These are phyloP conservation scores for Ochlodes sylvanus DNA, from an alignment of 2,888 invertebrate species.

Conservation along the genomic window DNA sequence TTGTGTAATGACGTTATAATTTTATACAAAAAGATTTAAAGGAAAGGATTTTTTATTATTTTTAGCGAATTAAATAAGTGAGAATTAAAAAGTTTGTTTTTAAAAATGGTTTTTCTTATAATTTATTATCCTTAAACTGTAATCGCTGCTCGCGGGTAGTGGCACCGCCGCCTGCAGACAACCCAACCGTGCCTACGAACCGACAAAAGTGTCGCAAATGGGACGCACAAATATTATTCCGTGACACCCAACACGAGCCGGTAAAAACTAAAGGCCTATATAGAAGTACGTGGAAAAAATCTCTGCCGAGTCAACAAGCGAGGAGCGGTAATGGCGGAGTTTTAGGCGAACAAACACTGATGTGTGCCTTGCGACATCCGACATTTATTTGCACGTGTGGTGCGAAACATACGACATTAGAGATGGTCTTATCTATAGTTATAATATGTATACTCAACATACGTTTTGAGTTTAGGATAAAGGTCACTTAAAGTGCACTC, in stretches of 20 bases:
- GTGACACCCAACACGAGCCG: conserved; percentile 21
- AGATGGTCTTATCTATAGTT: not conserved
- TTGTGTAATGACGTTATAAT: too few species aligned
- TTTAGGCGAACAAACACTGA: conserved; percentile 33
- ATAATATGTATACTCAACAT: not conserved
- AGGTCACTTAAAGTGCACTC: not conserved
- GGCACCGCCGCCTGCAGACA: not conserved
- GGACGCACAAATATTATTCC: conserved; percentile 24
- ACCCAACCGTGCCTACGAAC: not conserved
- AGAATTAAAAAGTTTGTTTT: too few species aligned
- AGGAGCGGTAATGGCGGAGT: conserved; percentile 17
- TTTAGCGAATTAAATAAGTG: too few species aligned
- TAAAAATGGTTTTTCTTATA: too few species aligned
- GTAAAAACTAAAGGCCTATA: conserved; percentile 30
- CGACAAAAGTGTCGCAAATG: conserved; percentile 9
- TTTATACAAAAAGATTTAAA: too few species aligned
- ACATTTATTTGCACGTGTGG: conserved; percentile 28
- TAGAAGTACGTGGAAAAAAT: conserved; percentile 32
- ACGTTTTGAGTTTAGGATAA: not conserved
- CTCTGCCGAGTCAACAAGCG: conserved; percentile 23
- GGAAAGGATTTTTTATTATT: too few species aligned
- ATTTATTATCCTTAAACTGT: too few species aligned
- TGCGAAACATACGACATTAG: conserved; percentile 23
- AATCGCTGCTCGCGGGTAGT: not conserved
- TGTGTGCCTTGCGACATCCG: conserved; percentile 15